Evolutionary conservation across 2,888 invertebrate genomes (phyloP).

Genomic region (Deroplatys truncata): DNA sequence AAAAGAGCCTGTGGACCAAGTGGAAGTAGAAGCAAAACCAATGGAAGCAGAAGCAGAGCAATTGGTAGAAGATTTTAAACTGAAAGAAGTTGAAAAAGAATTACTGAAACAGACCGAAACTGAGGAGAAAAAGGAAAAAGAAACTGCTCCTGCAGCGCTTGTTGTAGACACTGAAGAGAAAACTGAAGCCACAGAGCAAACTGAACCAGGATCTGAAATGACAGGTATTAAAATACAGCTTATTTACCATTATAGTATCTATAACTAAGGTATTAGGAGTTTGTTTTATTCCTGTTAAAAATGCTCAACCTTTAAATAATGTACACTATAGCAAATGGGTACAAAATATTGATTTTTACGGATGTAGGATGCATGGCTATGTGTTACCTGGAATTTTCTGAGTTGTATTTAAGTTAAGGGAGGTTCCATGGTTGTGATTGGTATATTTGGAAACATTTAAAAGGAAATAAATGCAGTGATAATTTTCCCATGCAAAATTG

Average conservation of each 20-base stretch:
- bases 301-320: too few relatives aligned
- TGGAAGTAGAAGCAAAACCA: neutral
- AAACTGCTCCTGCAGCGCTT: neutral
- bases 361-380: too few relatives aligned
- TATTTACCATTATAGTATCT: neutral
- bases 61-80: neutral
- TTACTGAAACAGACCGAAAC: neutral
- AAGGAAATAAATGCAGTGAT: too few relatives aligned
- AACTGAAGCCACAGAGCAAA: conserved; percentile 2
- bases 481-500: too few relatives aligned
- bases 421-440: too few relatives aligned
- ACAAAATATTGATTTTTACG: too few relatives aligned
- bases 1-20: neutral
- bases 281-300: neutral
- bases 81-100: neutral
- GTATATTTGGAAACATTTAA: too few relatives aligned
- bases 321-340: too few relatives aligned
- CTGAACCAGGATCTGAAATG: conserved; percentile 2
- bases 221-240: neutral
- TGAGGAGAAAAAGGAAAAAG: neutral
- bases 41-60: neutral
- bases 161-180: neutral
- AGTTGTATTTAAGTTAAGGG: too few relatives aligned
- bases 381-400: too few relatives aligned
- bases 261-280: neutral